Percentiles rank a stretch among this genome's conserved stretches.
Evolutionary conservation across 2,888 invertebrate species (phyloP).

Genomic region (Calephelis perditalis): DNA sequence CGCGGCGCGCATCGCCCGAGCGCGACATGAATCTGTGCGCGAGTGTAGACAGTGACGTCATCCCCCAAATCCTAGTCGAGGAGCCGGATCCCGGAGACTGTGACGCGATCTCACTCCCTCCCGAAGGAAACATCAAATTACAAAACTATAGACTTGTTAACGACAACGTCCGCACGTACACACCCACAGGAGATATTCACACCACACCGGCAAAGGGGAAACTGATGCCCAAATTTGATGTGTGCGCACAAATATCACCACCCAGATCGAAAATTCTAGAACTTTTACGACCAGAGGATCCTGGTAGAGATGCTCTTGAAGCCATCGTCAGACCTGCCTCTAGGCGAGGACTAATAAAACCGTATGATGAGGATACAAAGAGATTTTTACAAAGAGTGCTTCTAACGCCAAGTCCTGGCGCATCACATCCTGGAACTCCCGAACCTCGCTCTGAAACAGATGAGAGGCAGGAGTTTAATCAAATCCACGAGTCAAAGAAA

Average conservation of each 20-base stretch:
- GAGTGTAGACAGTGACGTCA: slow-evolving; percentile 31
- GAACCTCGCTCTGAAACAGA: slow-evolving; percentile 34
- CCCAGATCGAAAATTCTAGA: slow-evolving; percentile 60
- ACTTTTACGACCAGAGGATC: slow-evolving; percentile 59
- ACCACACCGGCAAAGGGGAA: slow-evolving; percentile 56
- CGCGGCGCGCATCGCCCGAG: slow-evolving; percentile 44
- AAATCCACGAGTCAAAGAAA: slow-evolving; percentile 31
- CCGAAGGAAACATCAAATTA: slow-evolving; percentile 59
- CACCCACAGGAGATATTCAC: slow-evolving; percentile 57
- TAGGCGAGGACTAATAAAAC: slow-evolving; percentile 54
- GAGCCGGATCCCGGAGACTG: slow-evolving; percentile 52
- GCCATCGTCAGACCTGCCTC: slow-evolving; percentile 63
- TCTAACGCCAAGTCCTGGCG: slow-evolving; percentile 48
- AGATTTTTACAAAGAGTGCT: slow-evolving; percentile 62
- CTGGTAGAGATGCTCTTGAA: slow-evolving; percentile 59
- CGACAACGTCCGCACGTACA: slow-evolving; percentile 58
- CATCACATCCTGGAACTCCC: slow-evolving; percentile 36
- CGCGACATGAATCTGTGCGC: slow-evolving; percentile 48
- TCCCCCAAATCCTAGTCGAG: slow-evolving; percentile 48
- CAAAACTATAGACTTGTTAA: slow-evolving; percentile 56
- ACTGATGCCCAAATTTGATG: slow-evolving; percentile 57
- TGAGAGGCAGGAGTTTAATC: slow-evolving; percentile 14
- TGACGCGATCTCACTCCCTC: slow-evolving; percentile 44
- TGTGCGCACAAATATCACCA: slow-evolving; percentile 51
- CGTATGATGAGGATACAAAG: slow-evolving; percentile 61